Evolutionary conservation across 2,797 vertebrate species (phyloP).

Genomic region (Capromys pilorides): DNA sequence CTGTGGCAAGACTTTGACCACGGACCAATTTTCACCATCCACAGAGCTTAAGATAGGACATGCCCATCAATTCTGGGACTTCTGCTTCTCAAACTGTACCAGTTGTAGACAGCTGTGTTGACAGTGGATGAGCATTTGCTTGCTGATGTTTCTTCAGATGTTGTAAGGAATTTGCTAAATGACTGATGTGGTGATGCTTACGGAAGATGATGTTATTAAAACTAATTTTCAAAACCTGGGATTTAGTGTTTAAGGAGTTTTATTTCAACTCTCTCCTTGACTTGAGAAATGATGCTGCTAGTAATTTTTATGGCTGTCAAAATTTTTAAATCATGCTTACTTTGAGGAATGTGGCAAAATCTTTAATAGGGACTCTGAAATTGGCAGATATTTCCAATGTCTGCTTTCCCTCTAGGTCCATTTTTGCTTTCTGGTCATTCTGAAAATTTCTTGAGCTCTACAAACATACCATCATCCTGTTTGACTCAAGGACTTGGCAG

Average conservation of each 20-base stretch:
- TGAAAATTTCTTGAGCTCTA: neutral
- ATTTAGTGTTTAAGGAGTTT: neutral
- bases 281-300: neutral
- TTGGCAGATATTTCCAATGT: neutral
- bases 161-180: neutral
- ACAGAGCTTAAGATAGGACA: neutral
- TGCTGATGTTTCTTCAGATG: neutral
- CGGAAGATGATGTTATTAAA: neutral
- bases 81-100: neutral
- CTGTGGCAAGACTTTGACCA: neutral
- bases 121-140: neutral
- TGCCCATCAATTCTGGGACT: rapidly evolving
- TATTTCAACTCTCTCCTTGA: neutral
- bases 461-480: neutral
- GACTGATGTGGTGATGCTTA: neutral
- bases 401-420: neutral
- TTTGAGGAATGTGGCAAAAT: neutral
- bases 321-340: neutral
- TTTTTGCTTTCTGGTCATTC: neutral
- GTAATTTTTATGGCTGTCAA: neutral
- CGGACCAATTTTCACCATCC: neutral
- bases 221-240: neutral
- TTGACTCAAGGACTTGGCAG: neutral
- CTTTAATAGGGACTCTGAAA: neutral
- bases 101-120: neutral